These are phyloP conservation scores for Takifugu flavidus DNA, from an alignment of 2,113 vertebrate genomes.

Conservation along the genomic window DNA sequence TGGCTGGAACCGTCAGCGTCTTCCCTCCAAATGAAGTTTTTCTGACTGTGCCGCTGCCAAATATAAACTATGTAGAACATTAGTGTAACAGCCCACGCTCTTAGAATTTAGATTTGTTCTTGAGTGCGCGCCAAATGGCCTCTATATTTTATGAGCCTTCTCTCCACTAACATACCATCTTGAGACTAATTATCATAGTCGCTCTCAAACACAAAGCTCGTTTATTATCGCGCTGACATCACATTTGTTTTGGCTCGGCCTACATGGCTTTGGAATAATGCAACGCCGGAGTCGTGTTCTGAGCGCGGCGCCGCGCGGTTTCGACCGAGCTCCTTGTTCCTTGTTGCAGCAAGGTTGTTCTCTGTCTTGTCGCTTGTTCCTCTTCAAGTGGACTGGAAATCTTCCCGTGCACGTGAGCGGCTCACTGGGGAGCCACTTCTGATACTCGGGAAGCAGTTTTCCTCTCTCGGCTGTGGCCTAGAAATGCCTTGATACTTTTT, in stretches of 20 bases:
- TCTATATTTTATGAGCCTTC: constrained; percentile 71
- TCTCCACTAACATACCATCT: constrained; percentile 61
- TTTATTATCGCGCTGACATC: constrained; percentile 67
- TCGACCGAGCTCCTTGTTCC: constrained; percentile 33
- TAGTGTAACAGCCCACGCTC: constrained; percentile 62
- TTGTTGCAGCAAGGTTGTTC: constrained; percentile 30
- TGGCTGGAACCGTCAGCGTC: constrained; percentile 61
- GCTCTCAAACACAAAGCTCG: constrained; percentile 66
- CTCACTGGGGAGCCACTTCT: constrained; percentile 35
- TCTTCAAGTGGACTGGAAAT: constrained; percentile 35
- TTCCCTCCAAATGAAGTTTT: constrained; percentile 62
- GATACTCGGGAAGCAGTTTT: constrained; percentile 51
- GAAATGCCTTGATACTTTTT: constrained; percentile 56
- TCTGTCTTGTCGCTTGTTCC: constrained; percentile 26
- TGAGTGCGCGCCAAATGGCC: constrained; percentile 67
- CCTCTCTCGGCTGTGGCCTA: constrained; percentile 47
- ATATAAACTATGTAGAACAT: constrained; percentile 68
- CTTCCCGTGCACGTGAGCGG: constrained; percentile 5
- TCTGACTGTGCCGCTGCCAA: constrained; percentile 56
- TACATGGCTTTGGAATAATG: constrained; percentile 53
- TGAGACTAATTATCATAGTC: constrained; percentile 73
- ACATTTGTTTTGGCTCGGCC: constrained; percentile 67
- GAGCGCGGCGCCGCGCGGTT: constrained; percentile 30
- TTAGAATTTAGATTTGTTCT: constrained; percentile 68
- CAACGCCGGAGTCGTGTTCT: constrained; percentile 29